Evolutionary conservation across 1,140 invertebrate genomes (phyloP).

Genomic region (Anoplolepis gracilipes): DNA sequence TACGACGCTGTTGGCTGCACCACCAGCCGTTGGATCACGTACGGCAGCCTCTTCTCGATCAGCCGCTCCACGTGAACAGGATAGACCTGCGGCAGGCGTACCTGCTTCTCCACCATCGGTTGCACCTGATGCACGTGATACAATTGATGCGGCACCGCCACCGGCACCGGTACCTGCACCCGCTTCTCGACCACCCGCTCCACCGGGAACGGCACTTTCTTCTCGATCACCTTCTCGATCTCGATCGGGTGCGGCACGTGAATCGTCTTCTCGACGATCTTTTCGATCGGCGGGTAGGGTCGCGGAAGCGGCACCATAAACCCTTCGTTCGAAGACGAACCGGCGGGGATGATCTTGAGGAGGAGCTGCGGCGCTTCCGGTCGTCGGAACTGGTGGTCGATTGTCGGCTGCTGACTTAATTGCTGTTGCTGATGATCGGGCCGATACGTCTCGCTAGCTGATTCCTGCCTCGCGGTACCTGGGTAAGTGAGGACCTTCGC

Average conservation of each 20-base stretch:
- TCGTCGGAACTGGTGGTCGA: constrained; percentile 4
- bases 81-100: constrained; percentile 85
- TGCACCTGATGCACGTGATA: constrained; percentile 74
- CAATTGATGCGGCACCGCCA: constrained; percentile 71
- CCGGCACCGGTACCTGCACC: constrained; percentile 72
- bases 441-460: not conserved
- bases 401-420: not conserved
- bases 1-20: constrained; percentile 82
- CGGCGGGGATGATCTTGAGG: constrained; percentile 24
- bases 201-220: constrained; percentile 73
- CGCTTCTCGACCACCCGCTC: constrained; percentile 78
- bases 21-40: constrained; percentile 78
- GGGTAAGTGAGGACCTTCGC: not conserved
- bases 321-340: not conserved
- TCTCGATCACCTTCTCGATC: constrained; percentile 85
- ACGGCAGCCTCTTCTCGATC: constrained; percentile 82
- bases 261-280: constrained; percentile 64
- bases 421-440: not conserved
- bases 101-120: constrained; percentile 85
- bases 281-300: constrained; percentile 64
- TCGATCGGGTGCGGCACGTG: constrained; percentile 82
- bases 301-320: constrained; percentile 55
- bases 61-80: constrained; percentile 86
- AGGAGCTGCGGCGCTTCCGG: constrained; percentile 38
- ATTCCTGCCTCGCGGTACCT: not conserved